A percentile compares a stretch with the other conserved stretches of the same genome.
Evolutionary conservation across 2,797 vertebrate species (phyloP).

Genomic region (Gouania willdenowi): DNA sequence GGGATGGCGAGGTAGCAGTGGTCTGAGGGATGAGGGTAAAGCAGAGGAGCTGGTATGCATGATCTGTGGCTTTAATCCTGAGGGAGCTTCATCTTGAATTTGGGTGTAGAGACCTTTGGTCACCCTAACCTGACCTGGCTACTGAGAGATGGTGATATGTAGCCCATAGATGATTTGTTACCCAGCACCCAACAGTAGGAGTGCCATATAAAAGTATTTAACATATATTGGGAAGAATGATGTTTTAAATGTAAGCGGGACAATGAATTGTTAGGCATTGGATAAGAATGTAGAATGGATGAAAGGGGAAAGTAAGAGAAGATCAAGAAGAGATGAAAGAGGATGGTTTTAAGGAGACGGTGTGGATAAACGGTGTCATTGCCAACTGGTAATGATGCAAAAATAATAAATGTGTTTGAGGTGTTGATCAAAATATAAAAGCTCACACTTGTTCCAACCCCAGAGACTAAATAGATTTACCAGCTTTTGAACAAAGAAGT

Average conservation of each 20-base stretch:
- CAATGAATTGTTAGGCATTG: not conserved
- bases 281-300: not conserved
- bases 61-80: slow-evolving; percentile 36
- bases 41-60: slow-evolving; percentile 17
- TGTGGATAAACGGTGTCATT: too few relatives aligned
- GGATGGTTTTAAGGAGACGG: too few relatives aligned
- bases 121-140: slow-evolving; percentile 13
- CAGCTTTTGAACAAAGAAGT: too few relatives aligned
- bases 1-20: slow-evolving; percentile 15
- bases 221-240: too few relatives aligned
- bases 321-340: too few relatives aligned
- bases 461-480: too few relatives aligned
- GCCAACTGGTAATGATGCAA: too few relatives aligned
- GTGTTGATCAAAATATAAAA: too few relatives aligned
- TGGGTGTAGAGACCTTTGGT: slow-evolving; percentile 9
- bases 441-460: too few relatives aligned
- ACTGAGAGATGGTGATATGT: slow-evolving; percentile 17
- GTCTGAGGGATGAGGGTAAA: slow-evolving; percentile 39
- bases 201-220: not conserved
- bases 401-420: too few relatives aligned
- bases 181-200: slow-evolving; percentile 13
- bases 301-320: slow-evolving; percentile 14
- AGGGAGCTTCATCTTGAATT: slow-evolving; percentile 34
- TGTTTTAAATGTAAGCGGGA: too few relatives aligned
- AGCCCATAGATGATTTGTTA: slow-evolving; percentile 2